Evolutionary conservation across 1,140 invertebrate species (phyloP).

Genomic region (Nasonia longicornis): DNA sequence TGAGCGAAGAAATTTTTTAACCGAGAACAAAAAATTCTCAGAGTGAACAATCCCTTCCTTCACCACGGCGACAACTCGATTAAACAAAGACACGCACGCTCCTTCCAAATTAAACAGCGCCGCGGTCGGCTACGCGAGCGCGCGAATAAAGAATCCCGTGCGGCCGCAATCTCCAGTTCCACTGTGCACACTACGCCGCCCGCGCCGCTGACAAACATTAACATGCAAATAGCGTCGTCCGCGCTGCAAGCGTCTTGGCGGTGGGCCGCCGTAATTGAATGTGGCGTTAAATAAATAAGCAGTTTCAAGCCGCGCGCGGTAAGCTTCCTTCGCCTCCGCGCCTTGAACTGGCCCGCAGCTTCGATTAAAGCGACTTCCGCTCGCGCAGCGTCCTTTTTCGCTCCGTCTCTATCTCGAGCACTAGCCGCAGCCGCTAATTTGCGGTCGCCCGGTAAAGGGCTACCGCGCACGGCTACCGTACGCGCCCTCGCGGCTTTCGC

Average conservation of each 20-base stretch:
- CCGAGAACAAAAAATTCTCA: neutral
- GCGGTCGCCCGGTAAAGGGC: constrained; percentile 53
- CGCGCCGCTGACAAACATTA: constrained; percentile 50
- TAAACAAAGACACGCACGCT: neutral
- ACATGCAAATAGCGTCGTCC: constrained; percentile 60
- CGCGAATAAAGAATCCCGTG: constrained; percentile 6
- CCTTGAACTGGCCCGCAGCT: neutral
- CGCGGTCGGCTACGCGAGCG: neutral
- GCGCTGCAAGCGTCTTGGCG: constrained; percentile 61
- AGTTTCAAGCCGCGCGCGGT: constrained; percentile 54
- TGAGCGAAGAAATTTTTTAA: constrained; percentile 3
- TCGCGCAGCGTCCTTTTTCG: constrained; percentile 20
- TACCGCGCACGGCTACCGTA: constrained; percentile 42
- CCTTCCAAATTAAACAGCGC: neutral
- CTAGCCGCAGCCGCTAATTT: constrained; percentile 56
- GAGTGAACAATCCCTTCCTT: neutral
- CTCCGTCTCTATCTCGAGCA: neutral
- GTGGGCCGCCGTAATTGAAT: constrained; percentile 63
- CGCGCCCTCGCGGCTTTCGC: neutral
- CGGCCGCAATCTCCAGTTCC: neutral
- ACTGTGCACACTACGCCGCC: neutral
- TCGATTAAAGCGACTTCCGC: constrained; percentile 42
- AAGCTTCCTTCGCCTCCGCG: neutral
- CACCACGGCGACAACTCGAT: neutral
- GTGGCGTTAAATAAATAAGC: constrained; percentile 66